These are phyloP conservation scores for Myiozetetes cayanensis DNA, from an alignment of 2,113 vertebrate species.

Conservation along the genomic window DNA sequence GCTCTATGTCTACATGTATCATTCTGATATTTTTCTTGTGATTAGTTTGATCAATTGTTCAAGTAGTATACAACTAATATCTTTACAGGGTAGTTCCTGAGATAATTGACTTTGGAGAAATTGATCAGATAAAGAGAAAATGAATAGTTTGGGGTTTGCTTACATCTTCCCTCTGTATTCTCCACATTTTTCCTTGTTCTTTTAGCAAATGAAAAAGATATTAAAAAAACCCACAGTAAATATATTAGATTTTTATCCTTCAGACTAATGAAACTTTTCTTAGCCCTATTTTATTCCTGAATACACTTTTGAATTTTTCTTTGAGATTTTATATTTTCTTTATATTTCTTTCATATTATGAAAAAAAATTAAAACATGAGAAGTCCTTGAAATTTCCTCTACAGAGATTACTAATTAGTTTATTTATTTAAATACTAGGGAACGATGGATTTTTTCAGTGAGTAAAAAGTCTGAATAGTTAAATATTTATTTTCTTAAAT, in stretches of 20 bases:
- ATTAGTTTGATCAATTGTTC: background rate
- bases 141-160: fast-evolving
- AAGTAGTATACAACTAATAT: background rate
- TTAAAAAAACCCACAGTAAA: background rate
- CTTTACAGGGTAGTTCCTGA: background rate
- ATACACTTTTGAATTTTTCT: background rate
- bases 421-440: background rate
- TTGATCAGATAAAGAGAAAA: background rate
- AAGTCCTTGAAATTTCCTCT: background rate
- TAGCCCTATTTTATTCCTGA: background rate
- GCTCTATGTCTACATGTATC: background rate
- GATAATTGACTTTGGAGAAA: background rate
- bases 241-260: background rate
- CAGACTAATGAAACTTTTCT: background rate
- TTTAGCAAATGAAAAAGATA: background rate
- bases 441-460: background rate
- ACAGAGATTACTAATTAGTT: background rate
- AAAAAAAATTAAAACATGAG: background rate
- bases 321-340: background rate
- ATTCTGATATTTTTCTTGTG: background rate
- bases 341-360: background rate
- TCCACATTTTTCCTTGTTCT: background rate
- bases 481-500: background rate
- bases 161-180: background rate
- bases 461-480: background rate